Percentiles rank a stretch among this genome's conserved stretches.
phyloP scores from a whole-genome alignment of 2,113 vertebrate species.

The Chionis minor region DNA sequence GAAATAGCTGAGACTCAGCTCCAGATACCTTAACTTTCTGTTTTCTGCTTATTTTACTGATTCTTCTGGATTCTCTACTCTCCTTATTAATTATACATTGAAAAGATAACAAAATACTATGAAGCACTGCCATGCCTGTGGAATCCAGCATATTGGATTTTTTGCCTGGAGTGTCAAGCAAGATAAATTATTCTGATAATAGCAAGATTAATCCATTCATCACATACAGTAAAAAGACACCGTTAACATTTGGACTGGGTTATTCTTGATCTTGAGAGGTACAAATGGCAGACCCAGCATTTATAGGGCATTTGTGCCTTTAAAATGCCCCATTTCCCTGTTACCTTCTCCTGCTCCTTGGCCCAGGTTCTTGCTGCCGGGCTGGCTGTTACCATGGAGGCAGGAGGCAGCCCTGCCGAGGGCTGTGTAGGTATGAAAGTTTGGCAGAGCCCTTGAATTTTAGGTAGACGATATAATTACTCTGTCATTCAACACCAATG shows the following conservation, averaged over 20 bases:
- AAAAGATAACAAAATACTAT: constrained; percentile 29
- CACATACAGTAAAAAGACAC: background rate
- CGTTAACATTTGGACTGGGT: background rate
- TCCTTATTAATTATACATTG: background rate
- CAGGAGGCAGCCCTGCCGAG: background rate
- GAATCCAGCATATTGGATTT: constrained; percentile 10
- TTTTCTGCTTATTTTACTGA: background rate
- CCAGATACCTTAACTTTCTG: background rate
- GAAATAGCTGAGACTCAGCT: background rate
- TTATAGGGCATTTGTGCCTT: background rate
- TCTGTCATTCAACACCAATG: background rate
- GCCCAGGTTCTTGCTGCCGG: background rate
- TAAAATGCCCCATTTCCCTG: background rate
- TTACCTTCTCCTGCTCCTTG: background rate
- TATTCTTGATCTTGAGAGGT: background rate
- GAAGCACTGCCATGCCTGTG: background rate
- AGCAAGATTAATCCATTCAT: background rate
- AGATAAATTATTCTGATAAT: constrained; percentile 50
- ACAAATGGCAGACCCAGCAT: background rate
- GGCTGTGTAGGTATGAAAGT: constrained; percentile 6
- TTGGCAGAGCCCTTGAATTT: background rate
- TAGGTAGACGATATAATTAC: constrained; percentile 12
- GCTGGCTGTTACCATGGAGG: constrained; percentile 24
- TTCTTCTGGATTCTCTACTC: background rate
- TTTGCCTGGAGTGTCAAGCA: background rate